Percentiles rank a stretch among this genome's conserved stretches.
Conservation (phyloP, 92 coral and sea anemone species). For the Pocillopora meandrina region DNA sequence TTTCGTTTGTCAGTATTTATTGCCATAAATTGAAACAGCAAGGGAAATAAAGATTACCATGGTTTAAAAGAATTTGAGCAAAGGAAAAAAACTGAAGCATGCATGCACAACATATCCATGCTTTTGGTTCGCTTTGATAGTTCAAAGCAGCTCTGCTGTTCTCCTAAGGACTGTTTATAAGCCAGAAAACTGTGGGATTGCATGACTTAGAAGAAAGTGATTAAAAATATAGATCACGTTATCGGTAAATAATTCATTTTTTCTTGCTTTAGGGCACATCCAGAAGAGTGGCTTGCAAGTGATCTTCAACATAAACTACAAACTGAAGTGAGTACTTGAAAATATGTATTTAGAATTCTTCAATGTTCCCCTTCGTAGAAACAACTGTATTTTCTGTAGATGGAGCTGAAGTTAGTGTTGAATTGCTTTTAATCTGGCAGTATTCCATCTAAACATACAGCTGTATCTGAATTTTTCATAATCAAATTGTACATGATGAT, state of each 20-base stretch:
- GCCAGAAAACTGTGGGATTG: not conserved
- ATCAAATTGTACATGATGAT: too few relatives aligned
- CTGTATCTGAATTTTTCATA: too few relatives aligned
- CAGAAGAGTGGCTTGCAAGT: constrained; percentile 91
- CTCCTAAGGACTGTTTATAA: not conserved
- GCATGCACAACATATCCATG: too few relatives aligned
- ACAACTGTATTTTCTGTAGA: not conserved
- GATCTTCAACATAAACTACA: constrained; percentile 86
- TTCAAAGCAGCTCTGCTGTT: not conserved
- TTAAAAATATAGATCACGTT: not conserved
- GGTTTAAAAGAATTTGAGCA: too few relatives aligned
- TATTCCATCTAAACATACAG: too few relatives aligned
- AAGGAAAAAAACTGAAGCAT: too few relatives aligned
- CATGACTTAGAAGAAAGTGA: constrained; percentile 6
- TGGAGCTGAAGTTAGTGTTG: not conserved
- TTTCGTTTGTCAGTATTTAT: too few relatives aligned
- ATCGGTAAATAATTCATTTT: not conserved
- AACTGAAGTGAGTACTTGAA: constrained; percentile 59
- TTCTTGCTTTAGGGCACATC: constrained; percentile 69
- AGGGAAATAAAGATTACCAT: too few relatives aligned
- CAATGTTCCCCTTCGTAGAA: too few relatives aligned
- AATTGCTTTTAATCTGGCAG: not conserved
- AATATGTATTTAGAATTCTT: too few relatives aligned
- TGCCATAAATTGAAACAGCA: too few relatives aligned
- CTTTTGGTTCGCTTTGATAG: too few relatives aligned